Percentiles rank a stretch among this genome's conserved stretches.
These are phyloP conservation scores for Hetaerina titia DNA, from an alignment of 2,888 invertebrate species.

Conservation along the genomic window DNA sequence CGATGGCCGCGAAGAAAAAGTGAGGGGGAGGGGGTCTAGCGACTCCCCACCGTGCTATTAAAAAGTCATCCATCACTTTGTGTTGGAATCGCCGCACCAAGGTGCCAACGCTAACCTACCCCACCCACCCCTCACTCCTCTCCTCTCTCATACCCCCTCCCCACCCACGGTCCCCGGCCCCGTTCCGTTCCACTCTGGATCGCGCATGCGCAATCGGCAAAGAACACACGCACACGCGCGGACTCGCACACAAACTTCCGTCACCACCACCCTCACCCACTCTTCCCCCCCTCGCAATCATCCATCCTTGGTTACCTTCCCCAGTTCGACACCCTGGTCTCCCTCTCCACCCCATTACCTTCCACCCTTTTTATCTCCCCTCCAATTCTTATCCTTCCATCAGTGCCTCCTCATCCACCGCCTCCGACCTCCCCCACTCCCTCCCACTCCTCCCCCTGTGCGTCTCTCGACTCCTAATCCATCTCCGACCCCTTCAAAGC, in stretches of 20 bases:
- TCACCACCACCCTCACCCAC: background rate
- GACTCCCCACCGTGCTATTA: constrained; percentile 56
- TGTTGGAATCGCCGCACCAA: constrained; percentile 39
- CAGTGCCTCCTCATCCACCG: constrained; percentile 11
- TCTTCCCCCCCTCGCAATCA: background rate
- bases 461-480: background rate
- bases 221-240: background rate
- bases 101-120: constrained; percentile 56
- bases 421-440: background rate
- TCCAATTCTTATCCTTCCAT: constrained; percentile 9
- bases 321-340: background rate
- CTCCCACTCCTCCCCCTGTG: background rate
- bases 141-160: background rate
- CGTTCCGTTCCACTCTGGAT: background rate
- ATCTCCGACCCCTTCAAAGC: background rate
- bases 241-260: background rate
- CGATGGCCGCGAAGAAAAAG: background rate
- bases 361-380: background rate
- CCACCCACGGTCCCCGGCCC: background rate
- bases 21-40: background rate
- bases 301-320: background rate
- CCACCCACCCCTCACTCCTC: background rate
- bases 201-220: background rate
- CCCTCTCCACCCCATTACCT: background rate
- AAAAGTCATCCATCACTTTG: constrained; percentile 66